phyloP scores from a whole-genome alignment of 2,113 vertebrate species.

The Edolisoma coerulescens region DNA sequence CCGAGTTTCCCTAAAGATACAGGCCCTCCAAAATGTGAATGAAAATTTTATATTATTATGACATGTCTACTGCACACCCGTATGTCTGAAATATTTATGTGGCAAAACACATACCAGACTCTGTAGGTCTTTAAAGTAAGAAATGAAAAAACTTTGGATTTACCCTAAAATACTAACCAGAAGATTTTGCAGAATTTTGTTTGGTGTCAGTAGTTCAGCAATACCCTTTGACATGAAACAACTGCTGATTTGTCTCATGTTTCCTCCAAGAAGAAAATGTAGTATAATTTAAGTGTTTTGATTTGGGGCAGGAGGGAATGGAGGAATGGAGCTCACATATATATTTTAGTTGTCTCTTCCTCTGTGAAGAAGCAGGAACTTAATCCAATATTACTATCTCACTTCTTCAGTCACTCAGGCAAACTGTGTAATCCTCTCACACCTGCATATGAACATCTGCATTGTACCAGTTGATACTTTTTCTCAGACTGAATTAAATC shows the following conservation, averaged over 20 bases:
- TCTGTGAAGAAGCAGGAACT: background rate
- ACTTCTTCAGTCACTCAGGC: background rate
- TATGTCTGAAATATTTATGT: background rate
- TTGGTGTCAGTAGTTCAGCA: background rate
- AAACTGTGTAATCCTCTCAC: conserved; percentile 8
- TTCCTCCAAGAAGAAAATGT: background rate
- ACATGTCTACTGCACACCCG: background rate
- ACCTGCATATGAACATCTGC: background rate
- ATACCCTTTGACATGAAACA: background rate
- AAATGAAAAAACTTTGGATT: background rate
- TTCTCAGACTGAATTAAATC: conserved; percentile 24
- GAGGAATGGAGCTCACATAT: background rate
- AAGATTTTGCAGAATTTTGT: background rate
- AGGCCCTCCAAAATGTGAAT: background rate
- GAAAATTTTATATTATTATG: background rate
- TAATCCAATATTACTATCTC: background rate
- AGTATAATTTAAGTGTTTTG: background rate
- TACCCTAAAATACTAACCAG: background rate
- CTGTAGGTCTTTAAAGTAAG: background rate
- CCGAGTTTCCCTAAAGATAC: background rate
- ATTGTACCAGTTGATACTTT: background rate
- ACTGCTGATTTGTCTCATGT: background rate
- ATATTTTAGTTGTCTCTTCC: background rate
- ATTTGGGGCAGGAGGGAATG: background rate
- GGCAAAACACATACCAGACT: background rate